phyloP scores from a whole-genome alignment of 2,113 vertebrate species.

The Mohoua ochrocephala region DNA sequence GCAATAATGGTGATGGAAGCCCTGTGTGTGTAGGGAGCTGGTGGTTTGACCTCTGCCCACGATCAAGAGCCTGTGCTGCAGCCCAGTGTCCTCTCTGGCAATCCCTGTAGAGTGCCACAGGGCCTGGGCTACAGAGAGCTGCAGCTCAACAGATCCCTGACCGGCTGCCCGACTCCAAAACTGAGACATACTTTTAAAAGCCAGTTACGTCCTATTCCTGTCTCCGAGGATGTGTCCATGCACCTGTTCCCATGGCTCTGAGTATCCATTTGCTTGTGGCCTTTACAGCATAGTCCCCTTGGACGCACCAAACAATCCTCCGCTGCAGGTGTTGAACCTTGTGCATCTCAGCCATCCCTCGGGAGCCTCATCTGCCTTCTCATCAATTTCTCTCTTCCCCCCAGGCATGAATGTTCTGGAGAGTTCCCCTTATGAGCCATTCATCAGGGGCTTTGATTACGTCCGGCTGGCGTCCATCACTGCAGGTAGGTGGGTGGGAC shows the following conservation, averaged over 20 bases:
- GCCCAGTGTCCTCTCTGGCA: not conserved
- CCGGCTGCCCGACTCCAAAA: not conserved
- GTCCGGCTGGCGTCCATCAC: constrained; percentile 78
- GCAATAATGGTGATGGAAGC: not conserved
- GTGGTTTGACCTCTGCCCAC: not conserved
- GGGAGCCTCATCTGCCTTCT: not conserved
- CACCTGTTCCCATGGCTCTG: not conserved
- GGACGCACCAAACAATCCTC: not conserved
- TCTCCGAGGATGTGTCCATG: not conserved
- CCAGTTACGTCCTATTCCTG: not conserved
- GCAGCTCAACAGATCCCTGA: not conserved
- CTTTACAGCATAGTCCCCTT: not conserved
- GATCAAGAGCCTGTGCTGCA: not conserved
- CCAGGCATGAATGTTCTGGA: constrained; percentile 85
- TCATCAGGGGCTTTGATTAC: constrained; percentile 83
- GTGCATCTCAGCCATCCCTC: not conserved
- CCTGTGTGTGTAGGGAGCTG: not conserved
- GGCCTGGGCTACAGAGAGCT: not conserved
- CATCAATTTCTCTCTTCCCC: not conserved
- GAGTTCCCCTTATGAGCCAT: constrained; percentile 85
- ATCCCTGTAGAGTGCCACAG: not conserved
- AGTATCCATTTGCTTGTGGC: not conserved
- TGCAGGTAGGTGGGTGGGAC: not conserved
- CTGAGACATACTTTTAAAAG: not conserved
- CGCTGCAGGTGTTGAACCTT: not conserved